These are phyloP conservation scores for Acleris literana DNA, from an alignment of 2,888 invertebrate genomes.

Conservation along the genomic window DNA sequence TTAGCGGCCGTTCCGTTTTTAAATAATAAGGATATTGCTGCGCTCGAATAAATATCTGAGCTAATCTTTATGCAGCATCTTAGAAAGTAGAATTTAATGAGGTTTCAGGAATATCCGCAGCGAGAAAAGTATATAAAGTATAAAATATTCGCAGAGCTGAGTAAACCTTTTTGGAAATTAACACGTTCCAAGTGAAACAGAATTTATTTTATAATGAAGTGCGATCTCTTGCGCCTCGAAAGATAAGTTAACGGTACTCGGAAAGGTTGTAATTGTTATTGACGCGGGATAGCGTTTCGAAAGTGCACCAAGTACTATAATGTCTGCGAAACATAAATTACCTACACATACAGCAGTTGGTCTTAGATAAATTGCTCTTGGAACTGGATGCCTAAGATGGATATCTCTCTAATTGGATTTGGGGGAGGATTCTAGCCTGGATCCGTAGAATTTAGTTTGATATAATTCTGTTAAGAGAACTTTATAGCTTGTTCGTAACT, in stretches of 20 bases:
- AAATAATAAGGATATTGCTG: slow-evolving; percentile 43
- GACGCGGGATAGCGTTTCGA: slow-evolving; percentile 16
- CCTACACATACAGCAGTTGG: slow-evolving; percentile 33
- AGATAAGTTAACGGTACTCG: slow-evolving; percentile 15
- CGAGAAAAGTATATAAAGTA: slow-evolving; percentile 10
- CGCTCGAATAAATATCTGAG: slow-evolving; percentile 32
- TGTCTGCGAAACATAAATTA: slow-evolving; percentile 27
- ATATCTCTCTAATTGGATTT: slow-evolving; percentile 57
- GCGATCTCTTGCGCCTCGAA: slow-evolving; percentile 13
- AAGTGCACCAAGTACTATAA: slow-evolving; percentile 21
- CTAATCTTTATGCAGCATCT: slow-evolving; percentile 32
- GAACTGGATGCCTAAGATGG: slow-evolving; percentile 37
- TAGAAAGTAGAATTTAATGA: slow-evolving; percentile 34
- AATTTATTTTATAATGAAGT: slow-evolving; percentile 25
- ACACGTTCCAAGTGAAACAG: slow-evolving; percentile 17
- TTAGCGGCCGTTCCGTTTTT: slow-evolving; percentile 50
- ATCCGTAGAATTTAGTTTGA: slow-evolving; percentile 29
- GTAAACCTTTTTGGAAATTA: slow-evolving; percentile 31
- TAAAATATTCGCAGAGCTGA: slow-evolving; percentile 24
- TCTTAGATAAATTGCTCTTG: slow-evolving; percentile 38
- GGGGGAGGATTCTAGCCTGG: slow-evolving; percentile 44
- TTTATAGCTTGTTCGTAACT: slow-evolving; percentile 18
- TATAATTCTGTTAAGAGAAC: slow-evolving; percentile 17
- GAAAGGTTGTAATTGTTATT: slow-evolving; percentile 24
- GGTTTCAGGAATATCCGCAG: slow-evolving; percentile 27